Conservation (phyloP, 2,113 vertebrate genomes). For the Seriola dumerili region DNA sequence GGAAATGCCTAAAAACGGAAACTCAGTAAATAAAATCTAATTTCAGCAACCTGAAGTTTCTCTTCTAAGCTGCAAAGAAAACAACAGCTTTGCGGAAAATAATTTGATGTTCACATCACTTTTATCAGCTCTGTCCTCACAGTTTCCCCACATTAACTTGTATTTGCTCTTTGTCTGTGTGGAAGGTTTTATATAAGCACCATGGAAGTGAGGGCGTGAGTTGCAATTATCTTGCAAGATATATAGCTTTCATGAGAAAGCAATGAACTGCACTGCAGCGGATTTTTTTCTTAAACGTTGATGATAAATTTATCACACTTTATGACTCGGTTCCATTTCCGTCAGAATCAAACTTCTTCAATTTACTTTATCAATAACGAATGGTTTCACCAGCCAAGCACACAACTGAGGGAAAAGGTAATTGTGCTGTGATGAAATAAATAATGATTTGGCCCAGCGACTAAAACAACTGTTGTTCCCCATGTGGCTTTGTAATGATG, state of each 20-base stretch:
- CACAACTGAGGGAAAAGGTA: slow-evolving; percentile 16
- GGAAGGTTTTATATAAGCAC: not conserved
- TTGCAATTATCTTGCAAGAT: slow-evolving; percentile 1
- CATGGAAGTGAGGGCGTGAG: not conserved
- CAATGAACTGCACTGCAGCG: slow-evolving; percentile 20
- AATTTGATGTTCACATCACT: slow-evolving; percentile 3
- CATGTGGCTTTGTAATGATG: slow-evolving; percentile 36
- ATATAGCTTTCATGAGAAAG: slow-evolving; percentile 16
- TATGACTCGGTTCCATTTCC: slow-evolving; percentile 11
- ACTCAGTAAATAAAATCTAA: not conserved
- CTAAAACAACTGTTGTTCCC: slow-evolving; percentile 41
- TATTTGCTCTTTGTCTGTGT: not conserved
- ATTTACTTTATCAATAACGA: slow-evolving; percentile 36
- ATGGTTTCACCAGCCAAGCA: slow-evolving; percentile 33
- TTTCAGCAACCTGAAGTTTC: not conserved
- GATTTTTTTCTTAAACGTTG: slow-evolving; percentile 1
- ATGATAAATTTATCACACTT: slow-evolving; percentile 30
- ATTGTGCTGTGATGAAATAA: slow-evolving; percentile 53
- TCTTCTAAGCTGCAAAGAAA: not conserved
- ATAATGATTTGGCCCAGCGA: slow-evolving; percentile 37
- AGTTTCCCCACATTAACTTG: not conserved
- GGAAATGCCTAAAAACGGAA: not conserved
- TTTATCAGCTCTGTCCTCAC: not conserved
- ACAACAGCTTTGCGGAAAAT: not conserved
- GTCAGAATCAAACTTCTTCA: slow-evolving; percentile 15